Evolutionary conservation across 2,888 invertebrate genomes (phyloP).

Genomic region (Amphipyra berbera): DNA sequence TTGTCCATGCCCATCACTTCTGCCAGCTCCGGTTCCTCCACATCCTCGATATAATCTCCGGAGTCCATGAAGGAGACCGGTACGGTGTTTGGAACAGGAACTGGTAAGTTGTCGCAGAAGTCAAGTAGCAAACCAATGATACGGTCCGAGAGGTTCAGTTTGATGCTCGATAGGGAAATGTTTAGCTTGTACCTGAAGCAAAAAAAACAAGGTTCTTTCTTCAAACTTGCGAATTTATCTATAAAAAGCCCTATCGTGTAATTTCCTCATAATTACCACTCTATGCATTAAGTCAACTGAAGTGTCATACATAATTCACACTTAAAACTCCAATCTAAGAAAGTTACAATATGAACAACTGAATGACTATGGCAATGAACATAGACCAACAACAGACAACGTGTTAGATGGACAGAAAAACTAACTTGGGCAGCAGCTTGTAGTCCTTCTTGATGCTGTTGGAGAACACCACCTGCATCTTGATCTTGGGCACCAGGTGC

Average conservation of each 20-base stretch:
- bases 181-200: conserved; percentile 93
- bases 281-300: too few species aligned
- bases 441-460: conserved; percentile 93
- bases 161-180: conserved; percentile 92
- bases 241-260: too few species aligned
- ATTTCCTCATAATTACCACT: too few species aligned
- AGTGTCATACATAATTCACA: too few species aligned
- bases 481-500: conserved; percentile 93
- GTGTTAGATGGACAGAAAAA: neutral
- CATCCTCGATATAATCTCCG: conserved; percentile 78
- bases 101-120: conserved; percentile 88
- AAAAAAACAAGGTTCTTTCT: neutral
- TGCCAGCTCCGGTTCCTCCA: conserved; percentile 73
- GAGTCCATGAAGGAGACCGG: conserved; percentile 86
- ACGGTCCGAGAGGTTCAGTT: conserved; percentile 93
- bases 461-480: conserved; percentile 92
- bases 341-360: too few species aligned
- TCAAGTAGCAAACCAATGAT: conserved; percentile 91
- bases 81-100: conserved; percentile 84
- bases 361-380: too few species aligned
- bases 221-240: too few species aligned
- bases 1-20: conserved; percentile 72
- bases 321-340: too few species aligned
- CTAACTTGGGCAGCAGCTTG: conserved; percentile 91
- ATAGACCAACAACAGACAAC: neutral